Base-by-base conservation (phyloP, 2,888 invertebrate genomes). In the Cerceris ruficornis region DNA sequence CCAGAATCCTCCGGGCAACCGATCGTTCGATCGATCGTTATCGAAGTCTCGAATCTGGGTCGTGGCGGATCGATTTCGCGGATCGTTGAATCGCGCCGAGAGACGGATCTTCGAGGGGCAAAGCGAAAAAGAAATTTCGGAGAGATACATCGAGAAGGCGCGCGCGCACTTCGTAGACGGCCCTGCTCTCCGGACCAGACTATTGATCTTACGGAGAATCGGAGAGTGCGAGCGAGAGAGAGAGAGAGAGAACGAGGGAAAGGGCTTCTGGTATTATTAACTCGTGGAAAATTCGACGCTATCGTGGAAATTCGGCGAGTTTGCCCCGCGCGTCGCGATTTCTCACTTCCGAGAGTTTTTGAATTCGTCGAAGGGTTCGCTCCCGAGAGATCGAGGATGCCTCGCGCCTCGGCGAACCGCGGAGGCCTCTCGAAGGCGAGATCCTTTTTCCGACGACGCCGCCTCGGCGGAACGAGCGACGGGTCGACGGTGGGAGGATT, bases 151-250 rank as follows among this genome's bases (percentile, higher is more conserved):
- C 64, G 67, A 28, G 28, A 28, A 28, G 67, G 59, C 50, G 50
- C 66, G 69, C 77, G 65, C 77, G 71, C 72, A 76, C 72, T 76
- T 77, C 78, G 78, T 84, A 83, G 79, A 85, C 88, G 89, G 87
- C 86, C 86, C 86, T 88, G 88, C 84, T 87, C 84, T 87, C 85
- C 84, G 88, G 88, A 88, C 89, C 88, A 86, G 88, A 89, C 88
- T 91, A 91, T 92, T 90, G 91, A 91, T 91, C 91, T 89, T 77
- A 75, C 74, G 79, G 71, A 80, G 86, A 46, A 72, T 62, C 77
- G 82, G 65, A 69, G 69, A 67, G 55, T 7, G 62, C 69, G 68
- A 7, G 64, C 41, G 62, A 72, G 49, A 28, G 60, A 67, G 6
- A 11, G 52, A 64, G 65, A 76, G 79, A 54, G 69, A 69, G 77